Conservation (phyloP, 2,888 invertebrate species). For the Galeopsomyia nigrocyanea region DNA sequence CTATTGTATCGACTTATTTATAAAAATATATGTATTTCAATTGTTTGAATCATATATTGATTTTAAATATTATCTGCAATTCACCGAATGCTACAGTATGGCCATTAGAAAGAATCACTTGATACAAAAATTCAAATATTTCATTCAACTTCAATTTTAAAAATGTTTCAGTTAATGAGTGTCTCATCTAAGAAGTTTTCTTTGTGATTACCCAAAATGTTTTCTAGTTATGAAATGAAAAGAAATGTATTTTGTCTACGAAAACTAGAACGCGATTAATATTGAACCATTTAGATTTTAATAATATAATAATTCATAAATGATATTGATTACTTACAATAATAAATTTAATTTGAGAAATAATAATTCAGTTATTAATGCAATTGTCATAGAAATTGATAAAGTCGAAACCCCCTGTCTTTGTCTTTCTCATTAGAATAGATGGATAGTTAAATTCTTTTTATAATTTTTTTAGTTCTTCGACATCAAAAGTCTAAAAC, state of each 20-base stretch:
- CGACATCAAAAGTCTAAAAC: too few relatives aligned
- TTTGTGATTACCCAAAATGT: constrained; percentile 26
- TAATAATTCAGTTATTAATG: background rate
- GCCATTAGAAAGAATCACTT: constrained; percentile 9
- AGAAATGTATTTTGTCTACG: constrained; percentile 43
- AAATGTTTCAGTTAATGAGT: background rate
- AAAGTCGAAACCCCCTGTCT: too few relatives aligned
- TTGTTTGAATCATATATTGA: too few relatives aligned
- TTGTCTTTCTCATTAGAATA: too few relatives aligned
- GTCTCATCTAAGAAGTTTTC: constrained; percentile 12
- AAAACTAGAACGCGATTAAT: background rate
- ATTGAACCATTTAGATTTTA: constrained; percentile 18
- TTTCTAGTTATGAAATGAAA: constrained; percentile 28
- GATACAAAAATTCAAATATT: background rate
- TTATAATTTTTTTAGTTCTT: too few relatives aligned
- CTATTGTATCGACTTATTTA: too few relatives aligned
- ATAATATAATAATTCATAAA: constrained; percentile 17
- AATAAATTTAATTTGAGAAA: constrained; percentile 19
- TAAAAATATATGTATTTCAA: too few relatives aligned
- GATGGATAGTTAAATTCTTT: too few relatives aligned
- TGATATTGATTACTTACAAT: constrained; percentile 3
- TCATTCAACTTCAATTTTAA: background rate
- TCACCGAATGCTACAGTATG: too few relatives aligned
- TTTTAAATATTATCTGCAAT: too few relatives aligned
- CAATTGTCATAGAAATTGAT: too few relatives aligned